Conservation (phyloP, 1,140 invertebrate species). For the Lepidurus couesii region DNA sequence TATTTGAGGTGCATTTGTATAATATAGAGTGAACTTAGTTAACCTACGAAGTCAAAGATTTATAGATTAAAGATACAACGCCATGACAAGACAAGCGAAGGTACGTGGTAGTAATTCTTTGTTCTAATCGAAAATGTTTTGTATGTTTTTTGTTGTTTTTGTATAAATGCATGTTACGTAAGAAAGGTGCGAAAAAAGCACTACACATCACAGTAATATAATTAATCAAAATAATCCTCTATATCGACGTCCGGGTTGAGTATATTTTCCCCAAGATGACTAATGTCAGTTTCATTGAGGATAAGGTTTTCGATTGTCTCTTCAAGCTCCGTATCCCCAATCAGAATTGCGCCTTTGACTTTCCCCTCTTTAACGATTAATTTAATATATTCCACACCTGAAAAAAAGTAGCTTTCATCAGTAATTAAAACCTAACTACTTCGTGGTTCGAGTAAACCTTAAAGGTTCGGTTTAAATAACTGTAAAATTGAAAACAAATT, state of each 20-base stretch:
- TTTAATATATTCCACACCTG: conserved; percentile 79
- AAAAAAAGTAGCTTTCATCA: conserved; percentile 31
- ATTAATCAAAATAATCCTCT: conserved; percentile 97
- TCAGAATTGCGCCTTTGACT: conserved; percentile 87
- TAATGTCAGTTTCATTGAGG: conserved; percentile 86
- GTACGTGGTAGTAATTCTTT: too few relatives aligned
- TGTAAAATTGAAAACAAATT: neutral
- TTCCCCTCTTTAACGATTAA: conserved; percentile 76
- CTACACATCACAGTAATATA: too few relatives aligned
- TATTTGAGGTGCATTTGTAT: too few relatives aligned
- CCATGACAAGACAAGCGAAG: too few relatives aligned
- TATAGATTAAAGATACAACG: too few relatives aligned
- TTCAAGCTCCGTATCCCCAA: conserved; percentile 94
- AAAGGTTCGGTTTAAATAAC: neutral
- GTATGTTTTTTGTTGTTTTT: too few relatives aligned
- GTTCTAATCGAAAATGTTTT: too few relatives aligned
- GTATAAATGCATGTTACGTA: too few relatives aligned
- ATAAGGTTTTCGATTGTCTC: conserved; percentile 99
- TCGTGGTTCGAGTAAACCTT: neutral
- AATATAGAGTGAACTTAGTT: too few relatives aligned
- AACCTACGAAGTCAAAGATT: too few relatives aligned
- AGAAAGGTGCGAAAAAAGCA: too few relatives aligned
- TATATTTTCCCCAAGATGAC: conserved; percentile 81
- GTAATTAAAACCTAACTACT: neutral
- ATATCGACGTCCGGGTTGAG: conserved; percentile 94